phyloP scores from a whole-genome alignment of 2,888 invertebrate species.

The Melinaea menophilus region DNA sequence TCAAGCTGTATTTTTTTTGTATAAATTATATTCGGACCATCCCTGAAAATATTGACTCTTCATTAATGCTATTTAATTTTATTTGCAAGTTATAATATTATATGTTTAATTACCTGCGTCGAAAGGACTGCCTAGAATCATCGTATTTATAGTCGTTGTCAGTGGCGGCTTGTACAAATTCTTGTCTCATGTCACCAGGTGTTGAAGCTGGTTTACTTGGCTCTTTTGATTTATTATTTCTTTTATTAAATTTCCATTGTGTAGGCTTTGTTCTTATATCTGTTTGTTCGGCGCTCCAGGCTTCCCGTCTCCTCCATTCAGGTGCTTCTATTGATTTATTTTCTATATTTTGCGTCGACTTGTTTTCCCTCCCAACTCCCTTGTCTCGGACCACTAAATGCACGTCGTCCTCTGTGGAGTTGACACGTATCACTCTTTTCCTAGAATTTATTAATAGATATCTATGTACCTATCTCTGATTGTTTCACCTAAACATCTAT shows the following conservation, averaged over 20 bases:
- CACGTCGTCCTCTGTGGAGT: constrained; percentile 85
- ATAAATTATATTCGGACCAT: constrained; percentile 76
- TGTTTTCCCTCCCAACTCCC: constrained; percentile 84
- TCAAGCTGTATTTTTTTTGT: constrained; percentile 77
- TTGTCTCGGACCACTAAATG: constrained; percentile 85
- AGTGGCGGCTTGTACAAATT: constrained; percentile 68
- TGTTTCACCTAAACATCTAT: constrained; percentile 34
- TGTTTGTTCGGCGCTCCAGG: constrained; percentile 89
- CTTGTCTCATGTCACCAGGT: constrained; percentile 68
- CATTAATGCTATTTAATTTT: background rate
- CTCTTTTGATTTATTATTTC: constrained; percentile 76
- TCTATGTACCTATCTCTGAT: constrained; percentile 74
- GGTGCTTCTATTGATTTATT: constrained; percentile 87
- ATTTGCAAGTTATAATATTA: background rate
- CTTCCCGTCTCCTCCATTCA: constrained; percentile 88
- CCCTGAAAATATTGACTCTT: constrained; percentile 46
- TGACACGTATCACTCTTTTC: constrained; percentile 85
- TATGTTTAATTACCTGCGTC: constrained; percentile 52
- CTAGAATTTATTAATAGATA: constrained; percentile 80
- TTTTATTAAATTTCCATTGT: constrained; percentile 86
- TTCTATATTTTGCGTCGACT: constrained; percentile 84
- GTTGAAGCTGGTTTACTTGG: constrained; percentile 71
- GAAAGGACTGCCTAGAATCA: constrained; percentile 64
- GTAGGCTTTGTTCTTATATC: constrained; percentile 82
- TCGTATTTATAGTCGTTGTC: constrained; percentile 71